Percentiles rank a stretch among this genome's conserved stretches.
phyloP scores from a whole-genome alignment of 2,797 vertebrate species.

The Periophthalmus magnuspinnatus region DNA sequence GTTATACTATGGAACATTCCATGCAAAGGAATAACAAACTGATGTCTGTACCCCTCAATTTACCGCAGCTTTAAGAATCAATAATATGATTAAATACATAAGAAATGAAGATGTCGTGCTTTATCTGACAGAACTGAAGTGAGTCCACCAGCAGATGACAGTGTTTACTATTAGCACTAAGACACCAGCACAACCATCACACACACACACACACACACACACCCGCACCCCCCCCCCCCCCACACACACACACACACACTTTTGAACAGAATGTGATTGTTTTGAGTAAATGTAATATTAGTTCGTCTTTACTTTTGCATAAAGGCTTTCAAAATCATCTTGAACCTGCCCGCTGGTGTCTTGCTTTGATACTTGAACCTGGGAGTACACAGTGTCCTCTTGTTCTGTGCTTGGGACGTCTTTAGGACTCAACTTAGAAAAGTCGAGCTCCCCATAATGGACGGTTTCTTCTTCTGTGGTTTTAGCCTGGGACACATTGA shows the following conservation, averaged over 20 bases:
- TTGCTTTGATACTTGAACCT: constrained; percentile 17
- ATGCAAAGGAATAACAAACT: no score
- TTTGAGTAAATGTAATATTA: neutral
- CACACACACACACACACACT: no score
- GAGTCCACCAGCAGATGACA: neutral
- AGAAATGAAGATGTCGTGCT: neutral
- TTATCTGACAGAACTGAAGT: neutral
- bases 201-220: no score
- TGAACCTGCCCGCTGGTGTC: neutral
- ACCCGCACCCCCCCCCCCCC: no score
- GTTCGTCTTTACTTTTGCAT: constrained; percentile 29
- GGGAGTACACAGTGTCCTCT: constrained; percentile 28
- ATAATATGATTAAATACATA: neutral
- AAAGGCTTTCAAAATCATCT: constrained; percentile 16
- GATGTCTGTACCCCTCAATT: no score
- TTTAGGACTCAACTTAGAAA: constrained; percentile 36
- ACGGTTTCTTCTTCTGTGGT: constrained; percentile 25
- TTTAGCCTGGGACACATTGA: no score
- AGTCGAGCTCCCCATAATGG: constrained; percentile 50
- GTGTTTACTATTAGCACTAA: no score
- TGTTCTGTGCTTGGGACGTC: constrained; percentile 15
- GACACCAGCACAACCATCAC: neutral
- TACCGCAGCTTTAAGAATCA: no score
- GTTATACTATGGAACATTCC: no score
- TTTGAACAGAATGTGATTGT: neutral